These are phyloP conservation scores for Catocala fraxini DNA, from an alignment of 2,888 invertebrate genomes.

Conservation along the genomic window DNA sequence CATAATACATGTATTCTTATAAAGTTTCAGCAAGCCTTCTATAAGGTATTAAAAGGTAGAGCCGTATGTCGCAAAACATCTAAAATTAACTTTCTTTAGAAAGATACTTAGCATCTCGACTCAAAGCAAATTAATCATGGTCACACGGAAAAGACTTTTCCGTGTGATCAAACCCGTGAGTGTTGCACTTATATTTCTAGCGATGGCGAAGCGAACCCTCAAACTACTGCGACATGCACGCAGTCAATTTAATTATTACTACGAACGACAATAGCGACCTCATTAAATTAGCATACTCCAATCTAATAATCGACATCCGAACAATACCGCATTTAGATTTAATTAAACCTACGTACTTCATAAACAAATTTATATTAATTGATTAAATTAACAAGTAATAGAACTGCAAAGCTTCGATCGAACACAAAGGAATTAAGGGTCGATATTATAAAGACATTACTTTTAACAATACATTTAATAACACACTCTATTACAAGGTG, in stretches of 20 bases:
- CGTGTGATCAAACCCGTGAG: too few relatives aligned
- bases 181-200: too few relatives aligned
- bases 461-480: slow-evolving; percentile 6
- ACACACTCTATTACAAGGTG: not conserved
- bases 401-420: slow-evolving; percentile 30
- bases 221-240: too few relatives aligned
- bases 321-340: slow-evolving; percentile 3
- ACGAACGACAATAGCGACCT: not conserved
- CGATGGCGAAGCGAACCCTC: too few relatives aligned
- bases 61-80: too few relatives aligned
- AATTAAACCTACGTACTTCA: slow-evolving; percentile 8
- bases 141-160: too few relatives aligned
- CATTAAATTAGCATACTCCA: not conserved
- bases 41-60: too few relatives aligned
- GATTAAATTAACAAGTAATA: slow-evolving; percentile 28
- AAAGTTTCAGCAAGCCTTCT: too few relatives aligned
- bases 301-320: not conserved
- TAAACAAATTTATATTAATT: slow-evolving; percentile 30
- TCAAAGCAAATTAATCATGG: too few relatives aligned
- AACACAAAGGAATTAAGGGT: slow-evolving; percentile 28
- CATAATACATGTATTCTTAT: too few relatives aligned
- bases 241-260: not conserved
- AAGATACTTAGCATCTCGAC: too few relatives aligned
- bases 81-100: too few relatives aligned
- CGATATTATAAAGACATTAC: slow-evolving; percentile 31